Evolutionary conservation across 1,140 invertebrate species (phyloP), one percentile per base, ranked within the genome.

Genomic region (Glossosoma conforme): DNA sequence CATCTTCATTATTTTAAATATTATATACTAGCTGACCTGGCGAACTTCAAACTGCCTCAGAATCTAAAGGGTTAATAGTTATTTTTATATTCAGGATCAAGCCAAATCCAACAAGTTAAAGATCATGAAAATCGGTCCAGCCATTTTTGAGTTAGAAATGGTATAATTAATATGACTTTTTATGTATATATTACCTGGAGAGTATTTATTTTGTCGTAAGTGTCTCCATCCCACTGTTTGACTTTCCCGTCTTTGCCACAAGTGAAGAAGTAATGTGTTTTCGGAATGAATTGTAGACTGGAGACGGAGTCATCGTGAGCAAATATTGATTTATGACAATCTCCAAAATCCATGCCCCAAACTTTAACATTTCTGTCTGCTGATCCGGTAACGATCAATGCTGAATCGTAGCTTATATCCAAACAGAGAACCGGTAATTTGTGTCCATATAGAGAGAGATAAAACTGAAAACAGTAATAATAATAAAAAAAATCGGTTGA

Each of bases 271-370:
- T 95, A 82, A 72, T 98, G 93, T 3, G 96, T 97, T 51, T 83
- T 83, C 0, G 90, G 86, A 11, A 97, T 81, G 64, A 98, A 98
- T 60, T 85, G 78, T 2, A 98, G 63, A 37, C 85, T 83, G 40
- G 89, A 96, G 1, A 98, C 83, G 4, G 92, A 91, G 66, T 97
- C 93, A 62, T 98, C 93, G 69, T 98, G 96, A 2, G 93, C 94
- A 72, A 90, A 87, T 45, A 89, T 70, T 0, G 86, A 89, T 58
- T 82, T 85, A 65, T 91, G 89, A 62, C 94, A 98, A 70, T 99
- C 95, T 14, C 97, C 97, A 74, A 97, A 99, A 70, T 98, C 94
- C 66, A 99, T 80, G 35, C 96, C 95, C 96, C 96, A 99, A 54
- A 99, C 88, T 77, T 98, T 97, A 3, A 98, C 81, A 69, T 93